Evolutionary conservation across 2,113 vertebrate genomes (phyloP), one percentile per base, ranked within the genome.

Genomic region (Pelecanoides urinatrix): DNA sequence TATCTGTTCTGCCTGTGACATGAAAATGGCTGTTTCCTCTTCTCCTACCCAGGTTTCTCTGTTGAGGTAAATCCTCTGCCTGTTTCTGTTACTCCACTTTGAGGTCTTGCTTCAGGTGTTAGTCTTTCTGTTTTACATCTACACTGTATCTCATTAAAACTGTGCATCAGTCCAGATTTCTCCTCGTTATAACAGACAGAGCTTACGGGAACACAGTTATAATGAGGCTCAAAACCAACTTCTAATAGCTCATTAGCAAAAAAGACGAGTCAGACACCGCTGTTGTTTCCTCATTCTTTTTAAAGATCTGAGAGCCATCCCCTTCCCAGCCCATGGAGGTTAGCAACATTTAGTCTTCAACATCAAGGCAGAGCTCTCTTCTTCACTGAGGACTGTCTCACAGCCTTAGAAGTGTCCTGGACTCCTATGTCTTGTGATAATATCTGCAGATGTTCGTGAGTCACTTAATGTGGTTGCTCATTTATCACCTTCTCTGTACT

Each of bases 201-300:
- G 89, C 91, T 97, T 96, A 90, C 97, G 94, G 94, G 87, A 96
- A 78, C 94, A 80, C 29, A 66, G 88, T 82, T 96, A 95, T 97
- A 98, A 98, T 97, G 97, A 98, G 97, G 95, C 97, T 96, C 87
- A 97, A 93, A 97, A 96, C 21, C 97, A 98, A 93, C 85, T 96
- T 93, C 94, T 98, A 97, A 98, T 96, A 96, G 97, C 96, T 98
- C 97, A 97, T 98, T 98, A 98, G 95, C 75, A 96, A 97, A 97
- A 97, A 89, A 92, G 94, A 94, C 56, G 47, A 94, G 88, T 95
- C 94, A 98, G 88, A 94, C 89, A 96, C 56, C 29, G 11, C 88
- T 74, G 70, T 89, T 94, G 68, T 92, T 95, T 86, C 56, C 79
- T 90, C 42, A 11, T 93, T 97, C 95, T 91, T 93, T 96, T 94